phyloP scores from a whole-genome alignment of 2,113 vertebrate species.

The Neogobius melanostomus region DNA sequence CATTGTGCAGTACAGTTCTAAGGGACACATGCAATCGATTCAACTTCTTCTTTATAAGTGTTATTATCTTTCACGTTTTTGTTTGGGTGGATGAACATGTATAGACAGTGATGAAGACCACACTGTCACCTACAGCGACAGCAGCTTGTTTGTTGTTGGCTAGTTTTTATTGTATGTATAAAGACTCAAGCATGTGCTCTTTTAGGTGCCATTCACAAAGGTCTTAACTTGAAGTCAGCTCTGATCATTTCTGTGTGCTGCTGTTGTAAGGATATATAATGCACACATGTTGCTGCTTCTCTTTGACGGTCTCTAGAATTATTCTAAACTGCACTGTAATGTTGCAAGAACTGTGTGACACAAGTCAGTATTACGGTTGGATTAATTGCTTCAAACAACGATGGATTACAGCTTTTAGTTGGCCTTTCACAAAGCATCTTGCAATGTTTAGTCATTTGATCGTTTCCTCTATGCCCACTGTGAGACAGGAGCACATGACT shows the following conservation, averaged over 20 bases:
- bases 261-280: neutral
- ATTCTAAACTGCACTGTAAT: conserved; percentile 11
- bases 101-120: neutral
- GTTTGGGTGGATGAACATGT: neutral
- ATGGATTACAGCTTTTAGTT: conserved; percentile 43
- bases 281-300: neutral
- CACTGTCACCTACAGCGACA: neutral
- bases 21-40: neutral
- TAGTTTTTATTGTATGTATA: neutral
- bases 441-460: conserved; percentile 37
- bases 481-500: conserved; percentile 31
- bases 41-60: no score
- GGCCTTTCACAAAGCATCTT: conserved; percentile 42
- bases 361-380: conserved; percentile 34
- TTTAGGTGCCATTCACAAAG: neutral
- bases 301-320: conserved; percentile 12
- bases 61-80: no score
- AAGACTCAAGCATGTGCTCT: neutral
- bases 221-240: neutral
- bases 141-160: neutral
- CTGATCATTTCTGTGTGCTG: neutral
- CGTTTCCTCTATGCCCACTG: conserved; percentile 37
- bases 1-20: neutral
- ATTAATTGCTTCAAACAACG: conserved; percentile 36
- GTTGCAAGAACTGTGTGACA: neutral